Conservation (phyloP, 2,888 invertebrate genomes). For the Scelioninae gen. 1 region DNA sequence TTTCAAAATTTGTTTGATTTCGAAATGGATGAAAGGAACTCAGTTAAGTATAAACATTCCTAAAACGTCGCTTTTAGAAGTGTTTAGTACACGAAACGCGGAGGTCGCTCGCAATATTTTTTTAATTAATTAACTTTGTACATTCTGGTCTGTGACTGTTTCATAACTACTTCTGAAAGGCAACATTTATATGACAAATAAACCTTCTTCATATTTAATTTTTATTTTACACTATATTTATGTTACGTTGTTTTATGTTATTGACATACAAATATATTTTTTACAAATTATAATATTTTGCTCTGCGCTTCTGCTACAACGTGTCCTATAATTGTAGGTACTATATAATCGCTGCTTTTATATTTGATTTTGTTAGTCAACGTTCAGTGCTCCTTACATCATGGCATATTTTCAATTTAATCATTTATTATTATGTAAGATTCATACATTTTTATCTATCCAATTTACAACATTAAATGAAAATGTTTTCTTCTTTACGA, state of each 20-base stretch:
- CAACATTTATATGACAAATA: constrained; percentile 2
- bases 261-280: constrained; percentile 36
- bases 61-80: constrained; percentile 58
- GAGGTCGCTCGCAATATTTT: not conserved
- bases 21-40: constrained; percentile 1
- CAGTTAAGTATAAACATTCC: constrained; percentile 54
- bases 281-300: constrained; percentile 35
- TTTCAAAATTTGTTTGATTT: constrained; percentile 13
- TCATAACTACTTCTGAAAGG: too few relatives aligned
- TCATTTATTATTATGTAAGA: not conserved
- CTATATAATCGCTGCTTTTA: constrained; percentile 44
- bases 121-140: not conserved
- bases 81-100: constrained; percentile 38
- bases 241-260: constrained; percentile 48
- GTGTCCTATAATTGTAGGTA: constrained; percentile 36
- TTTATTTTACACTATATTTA: constrained; percentile 42
- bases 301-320: constrained; percentile 50
- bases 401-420: constrained; percentile 18
- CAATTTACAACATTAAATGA: not conserved
- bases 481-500: not conserved
- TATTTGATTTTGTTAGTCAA: constrained; percentile 32
- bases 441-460: not conserved
- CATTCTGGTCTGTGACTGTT: not conserved
- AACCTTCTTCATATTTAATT: constrained; percentile 19
- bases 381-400: constrained; percentile 34